Percentiles rank a stretch among this genome's conserved stretches.
Evolutionary conservation across 2,888 invertebrate species (phyloP).

Genomic region (Allacma fusca): DNA sequence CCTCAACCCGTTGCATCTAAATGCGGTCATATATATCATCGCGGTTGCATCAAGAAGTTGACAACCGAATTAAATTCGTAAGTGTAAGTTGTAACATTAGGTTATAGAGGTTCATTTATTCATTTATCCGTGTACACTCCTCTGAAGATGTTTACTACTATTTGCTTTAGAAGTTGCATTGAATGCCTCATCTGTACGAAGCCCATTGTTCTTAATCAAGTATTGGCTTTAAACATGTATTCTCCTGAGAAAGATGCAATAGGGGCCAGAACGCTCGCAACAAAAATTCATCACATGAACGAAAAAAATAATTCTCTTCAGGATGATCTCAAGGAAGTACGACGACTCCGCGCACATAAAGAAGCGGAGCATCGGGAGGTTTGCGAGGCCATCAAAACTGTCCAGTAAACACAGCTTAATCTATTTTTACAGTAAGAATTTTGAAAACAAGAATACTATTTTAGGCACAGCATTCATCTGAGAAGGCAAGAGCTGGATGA

Average conservation of each 20-base stretch:
- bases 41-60: constrained; percentile 23
- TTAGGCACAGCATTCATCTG: constrained; percentile 21
- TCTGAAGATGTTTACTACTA: too few relatives aligned
- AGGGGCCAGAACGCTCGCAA: background rate
- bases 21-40: constrained; percentile 29
- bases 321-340: constrained; percentile 27
- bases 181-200: constrained; percentile 27
- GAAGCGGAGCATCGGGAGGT: constrained; percentile 21
- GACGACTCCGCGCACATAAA: constrained; percentile 20
- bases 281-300: constrained; percentile 25
- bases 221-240: constrained; percentile 18
- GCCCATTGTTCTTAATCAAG: constrained; percentile 5
- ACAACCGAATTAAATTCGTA: constrained; percentile 34
- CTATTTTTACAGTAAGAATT: background rate
- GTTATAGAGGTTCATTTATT: too few relatives aligned
- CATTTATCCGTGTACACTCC: too few relatives aligned
- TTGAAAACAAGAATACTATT: too few relatives aligned
- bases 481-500: constrained; percentile 28
- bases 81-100: too few relatives aligned
- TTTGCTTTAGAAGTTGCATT: constrained; percentile 27
- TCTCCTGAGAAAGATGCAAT: background rate
- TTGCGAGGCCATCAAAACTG: constrained; percentile 14
- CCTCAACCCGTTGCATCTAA: constrained; percentile 19
- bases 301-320: constrained; percentile 27
- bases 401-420: constrained; percentile 2